phyloP scores from a whole-genome alignment of 2,888 invertebrate species.

The Synergus gifuensis region DNA sequence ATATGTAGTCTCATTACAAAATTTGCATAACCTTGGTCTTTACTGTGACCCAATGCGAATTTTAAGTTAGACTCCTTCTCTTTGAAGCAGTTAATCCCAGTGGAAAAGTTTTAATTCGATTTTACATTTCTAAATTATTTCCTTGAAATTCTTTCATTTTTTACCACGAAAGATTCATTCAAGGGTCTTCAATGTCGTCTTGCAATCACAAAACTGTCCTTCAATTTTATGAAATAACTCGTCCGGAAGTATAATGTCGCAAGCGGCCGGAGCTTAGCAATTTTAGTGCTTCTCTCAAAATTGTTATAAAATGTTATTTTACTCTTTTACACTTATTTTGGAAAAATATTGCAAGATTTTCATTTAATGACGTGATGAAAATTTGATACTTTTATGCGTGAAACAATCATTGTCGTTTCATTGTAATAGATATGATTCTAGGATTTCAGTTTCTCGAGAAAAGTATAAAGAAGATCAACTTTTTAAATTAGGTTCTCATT shows the following conservation, averaged over 20 bases:
- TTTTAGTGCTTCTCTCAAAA: neutral
- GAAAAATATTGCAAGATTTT: neutral
- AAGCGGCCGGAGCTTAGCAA: neutral
- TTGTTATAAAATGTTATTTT: neutral
- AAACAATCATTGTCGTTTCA: neutral
- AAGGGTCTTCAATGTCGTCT: neutral
- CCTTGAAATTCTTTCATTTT: neutral
- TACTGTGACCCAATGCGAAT: neutral
- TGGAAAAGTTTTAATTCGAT: neutral
- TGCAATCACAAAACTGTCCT: conserved; percentile 11
- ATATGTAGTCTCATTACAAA: too few species aligned
- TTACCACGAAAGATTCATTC: neutral
- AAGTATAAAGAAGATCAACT: conserved; percentile 29
- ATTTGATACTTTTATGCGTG: conserved; percentile 9
- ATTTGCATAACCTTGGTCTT: neutral
- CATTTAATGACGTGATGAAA: neutral
- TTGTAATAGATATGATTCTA: neutral
- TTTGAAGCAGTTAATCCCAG: neutral
- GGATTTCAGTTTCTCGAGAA: neutral
- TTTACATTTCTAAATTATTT: neutral
- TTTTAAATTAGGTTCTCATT: too few species aligned
- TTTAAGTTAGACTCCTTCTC: neutral
- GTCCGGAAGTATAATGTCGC: conserved; percentile 19
- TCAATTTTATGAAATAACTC: conserved; percentile 27
- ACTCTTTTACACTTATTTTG: neutral